Evolutionary conservation across 2,888 invertebrate genomes (phyloP), one percentile per base, ranked within the genome.

Genomic region (Apomyelois bistriatella): DNA sequence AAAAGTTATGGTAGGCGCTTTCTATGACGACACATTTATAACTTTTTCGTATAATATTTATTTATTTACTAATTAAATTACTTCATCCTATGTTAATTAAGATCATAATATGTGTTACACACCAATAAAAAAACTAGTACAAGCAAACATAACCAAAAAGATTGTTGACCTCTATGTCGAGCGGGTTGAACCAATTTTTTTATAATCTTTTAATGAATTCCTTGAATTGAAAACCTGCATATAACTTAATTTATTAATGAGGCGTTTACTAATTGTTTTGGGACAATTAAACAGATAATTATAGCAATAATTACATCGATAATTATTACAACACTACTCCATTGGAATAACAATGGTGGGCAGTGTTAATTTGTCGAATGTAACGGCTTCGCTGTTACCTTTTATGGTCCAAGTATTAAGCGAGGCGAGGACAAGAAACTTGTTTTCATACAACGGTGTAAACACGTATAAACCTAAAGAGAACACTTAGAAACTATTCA

Each of bases 301-400:
- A 50, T 49, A 5, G 38, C 4, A 13, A 49, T 38, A 38, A 49
- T 49, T 49, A 38, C 37, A 7, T 7, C 2, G 54, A 54, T 55
- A 55, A 56, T 57, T 56, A 60, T 58, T 51, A 32, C 17, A 41
- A 48, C 49, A 48, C 48, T 36, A 48, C 40, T 48, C 12, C 13
- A 22, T 22, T 35, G 16, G 54, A 53, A 58, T 54, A 22, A 55
- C 55, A 56, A 56, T 55, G 16, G 28, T 12, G 35, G 15, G 35
- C 37, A 49, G 56, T 56, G 58, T 57, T 54, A 56, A 56, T 53
- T 54, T 54, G 55, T 41, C 43, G 42, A 28, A 12, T 30, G 32
- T 49, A 52, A 54, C 37, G 41, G 40, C 48, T 50, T 17, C 49
- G 13, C 22, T 48, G 48, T 36, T 46, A 36, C 28, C 30, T 48